Percentiles rank a stretch among this genome's conserved stretches.
phyloP scores from a whole-genome alignment of 2,113 vertebrate species.

The Puntigrus tetrazona region DNA sequence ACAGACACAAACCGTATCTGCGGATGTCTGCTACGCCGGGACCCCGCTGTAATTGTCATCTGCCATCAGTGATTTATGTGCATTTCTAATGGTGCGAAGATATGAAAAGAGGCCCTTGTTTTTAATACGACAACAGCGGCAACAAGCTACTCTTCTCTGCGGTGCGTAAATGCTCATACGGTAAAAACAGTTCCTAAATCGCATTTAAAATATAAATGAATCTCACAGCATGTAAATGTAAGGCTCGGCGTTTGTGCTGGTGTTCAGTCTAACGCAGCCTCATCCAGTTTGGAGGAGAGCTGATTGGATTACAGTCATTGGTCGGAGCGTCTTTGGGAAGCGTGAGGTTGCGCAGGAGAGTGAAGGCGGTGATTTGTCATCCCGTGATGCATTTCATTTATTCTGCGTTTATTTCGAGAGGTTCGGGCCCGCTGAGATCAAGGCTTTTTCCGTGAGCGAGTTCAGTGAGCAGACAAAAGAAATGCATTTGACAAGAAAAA shows the following conservation, averaged over 20 bases:
- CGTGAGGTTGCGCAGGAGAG: constrained; percentile 1
- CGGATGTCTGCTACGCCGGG: not conserved
- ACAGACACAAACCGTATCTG: not conserved
- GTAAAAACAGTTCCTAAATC: too few species aligned
- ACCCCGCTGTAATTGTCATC: not conserved
- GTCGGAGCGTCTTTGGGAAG: not conserved
- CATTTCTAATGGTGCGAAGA: not conserved
- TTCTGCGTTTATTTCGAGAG: constrained; percentile 18
- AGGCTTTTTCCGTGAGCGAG: not conserved
- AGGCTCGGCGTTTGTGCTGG: not conserved
- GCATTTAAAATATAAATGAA: not conserved
- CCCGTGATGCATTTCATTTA: constrained; percentile 4
- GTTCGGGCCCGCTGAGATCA: not conserved
- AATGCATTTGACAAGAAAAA: not conserved
- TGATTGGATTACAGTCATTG: not conserved
- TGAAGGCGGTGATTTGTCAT: constrained; percentile 27
- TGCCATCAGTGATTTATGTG: not conserved
- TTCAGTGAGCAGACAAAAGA: not conserved
- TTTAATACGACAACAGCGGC: not conserved
- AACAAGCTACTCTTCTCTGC: not conserved
- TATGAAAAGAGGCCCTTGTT: not conserved
- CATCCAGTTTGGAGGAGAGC: not conserved
- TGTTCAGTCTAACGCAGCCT: not conserved
- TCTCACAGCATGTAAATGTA: not conserved
- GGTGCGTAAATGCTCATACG: too few species aligned